phyloP scores from a whole-genome alignment of 2,113 vertebrate species.

The Macquaria australasica region DNA sequence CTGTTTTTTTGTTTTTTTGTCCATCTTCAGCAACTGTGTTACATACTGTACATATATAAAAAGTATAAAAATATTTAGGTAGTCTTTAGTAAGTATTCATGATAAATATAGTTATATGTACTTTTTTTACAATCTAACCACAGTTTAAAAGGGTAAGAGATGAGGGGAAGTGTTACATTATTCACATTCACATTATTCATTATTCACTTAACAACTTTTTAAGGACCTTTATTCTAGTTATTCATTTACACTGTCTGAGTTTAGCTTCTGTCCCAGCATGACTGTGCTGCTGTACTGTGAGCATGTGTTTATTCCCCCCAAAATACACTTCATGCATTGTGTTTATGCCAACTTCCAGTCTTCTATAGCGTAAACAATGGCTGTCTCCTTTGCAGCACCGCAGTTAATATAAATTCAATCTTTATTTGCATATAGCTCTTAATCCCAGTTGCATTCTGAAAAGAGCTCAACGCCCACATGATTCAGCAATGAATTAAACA shows the following conservation, averaged over 20 bases:
- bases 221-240: background rate
- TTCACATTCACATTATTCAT: background rate
- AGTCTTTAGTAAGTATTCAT: no score
- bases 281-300: background rate
- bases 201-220: background rate
- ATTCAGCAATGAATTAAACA: conserved; percentile 8
- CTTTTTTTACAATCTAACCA: no score
- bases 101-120: no score
- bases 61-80: no score
- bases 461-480: background rate
- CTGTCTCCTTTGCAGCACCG: background rate
- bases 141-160: no score
- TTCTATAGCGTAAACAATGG: background rate
- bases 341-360: background rate
- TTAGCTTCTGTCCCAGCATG: background rate
- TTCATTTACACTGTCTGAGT: background rate
- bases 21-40: no score
- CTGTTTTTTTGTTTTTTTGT: no score
- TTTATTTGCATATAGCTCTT: conserved; percentile 25
- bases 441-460: conserved; percentile 2
- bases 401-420: conserved; percentile 1
- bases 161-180: background rate
- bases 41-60: no score
- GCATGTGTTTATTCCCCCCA: background rate
- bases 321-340: conserved; percentile 2